phyloP scores from a whole-genome alignment of 1,140 invertebrate genomes.

The Caerostris extrusa region DNA sequence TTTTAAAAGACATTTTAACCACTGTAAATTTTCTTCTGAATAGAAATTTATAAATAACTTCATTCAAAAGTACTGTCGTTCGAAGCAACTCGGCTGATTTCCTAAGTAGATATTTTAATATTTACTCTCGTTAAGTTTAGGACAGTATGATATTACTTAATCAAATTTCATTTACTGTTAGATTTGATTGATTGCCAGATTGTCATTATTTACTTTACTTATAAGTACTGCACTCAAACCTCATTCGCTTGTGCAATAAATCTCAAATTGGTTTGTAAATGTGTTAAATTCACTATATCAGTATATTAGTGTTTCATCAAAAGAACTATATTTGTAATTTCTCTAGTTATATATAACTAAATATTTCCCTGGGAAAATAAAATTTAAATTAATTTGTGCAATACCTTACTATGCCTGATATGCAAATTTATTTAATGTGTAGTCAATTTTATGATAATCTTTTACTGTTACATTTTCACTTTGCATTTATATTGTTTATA shows the following conservation, averaged over 20 bases:
- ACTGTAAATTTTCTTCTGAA: constrained; percentile 61
- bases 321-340: constrained; percentile 61
- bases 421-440: constrained; percentile 47
- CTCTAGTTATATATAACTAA: constrained; percentile 53
- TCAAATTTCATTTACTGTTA: constrained; percentile 67
- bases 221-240: constrained; percentile 63
- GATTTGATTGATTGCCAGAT: constrained; percentile 38
- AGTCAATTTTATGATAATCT: constrained; percentile 4
- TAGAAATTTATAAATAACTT: constrained; percentile 65
- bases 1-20: constrained; percentile 62
- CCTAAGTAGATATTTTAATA: constrained; percentile 69
- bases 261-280: constrained; percentile 64
- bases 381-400: constrained; percentile 43
- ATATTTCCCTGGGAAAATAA: constrained; percentile 17
- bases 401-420: constrained; percentile 22
- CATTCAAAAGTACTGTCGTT: constrained; percentile 55
- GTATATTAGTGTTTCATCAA: constrained; percentile 64
- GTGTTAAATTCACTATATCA: constrained; percentile 68
- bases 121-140: constrained; percentile 76
- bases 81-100: constrained; percentile 60
- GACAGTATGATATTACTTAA: constrained; percentile 57
- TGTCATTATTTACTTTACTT: constrained; percentile 58
- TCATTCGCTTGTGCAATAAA: constrained; percentile 76
- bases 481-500: constrained; percentile 42
- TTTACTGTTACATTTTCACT: constrained; percentile 52